Evolutionary conservation across 2,888 invertebrate genomes (phyloP).

Genomic region (Balanococcus diminutus): DNA sequence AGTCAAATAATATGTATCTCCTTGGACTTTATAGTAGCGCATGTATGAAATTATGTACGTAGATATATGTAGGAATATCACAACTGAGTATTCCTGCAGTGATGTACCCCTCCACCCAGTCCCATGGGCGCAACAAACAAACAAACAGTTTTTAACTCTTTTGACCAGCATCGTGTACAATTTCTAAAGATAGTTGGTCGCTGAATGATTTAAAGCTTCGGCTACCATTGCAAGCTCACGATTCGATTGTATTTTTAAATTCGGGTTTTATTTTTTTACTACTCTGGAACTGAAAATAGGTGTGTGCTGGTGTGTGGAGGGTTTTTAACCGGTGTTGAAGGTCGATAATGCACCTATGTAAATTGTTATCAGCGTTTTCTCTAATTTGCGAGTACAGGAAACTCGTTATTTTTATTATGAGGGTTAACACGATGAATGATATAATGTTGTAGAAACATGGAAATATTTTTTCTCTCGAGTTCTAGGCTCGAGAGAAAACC

Average conservation of each 20-base stretch:
- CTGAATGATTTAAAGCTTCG: neutral
- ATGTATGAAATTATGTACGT: neutral
- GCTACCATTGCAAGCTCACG: neutral
- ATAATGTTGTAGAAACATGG: conserved; percentile 12
- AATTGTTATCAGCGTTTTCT: neutral
- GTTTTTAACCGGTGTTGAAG: neutral
- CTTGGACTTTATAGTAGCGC: neutral
- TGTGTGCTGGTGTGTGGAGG: neutral
- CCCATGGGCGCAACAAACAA: too few species aligned
- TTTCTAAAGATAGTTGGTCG: neutral
- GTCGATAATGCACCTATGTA: neutral
- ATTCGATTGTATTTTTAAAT: neutral
- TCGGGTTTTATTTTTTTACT: neutral
- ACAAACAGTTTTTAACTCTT: neutral
- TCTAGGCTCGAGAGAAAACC: neutral
- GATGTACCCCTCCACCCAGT: neutral
- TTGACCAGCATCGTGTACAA: neutral
- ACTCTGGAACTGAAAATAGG: neutral
- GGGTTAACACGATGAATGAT: neutral
- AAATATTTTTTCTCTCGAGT: neutral
- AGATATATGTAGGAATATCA: neutral
- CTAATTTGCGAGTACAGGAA: neutral
- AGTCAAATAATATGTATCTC: neutral
- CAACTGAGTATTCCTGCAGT: neutral
- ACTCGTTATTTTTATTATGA: neutral